Evolutionary conservation across 2,888 invertebrate genomes (phyloP), one percentile per base, ranked within the genome.

Genomic region (Aromia moschata): DNA sequence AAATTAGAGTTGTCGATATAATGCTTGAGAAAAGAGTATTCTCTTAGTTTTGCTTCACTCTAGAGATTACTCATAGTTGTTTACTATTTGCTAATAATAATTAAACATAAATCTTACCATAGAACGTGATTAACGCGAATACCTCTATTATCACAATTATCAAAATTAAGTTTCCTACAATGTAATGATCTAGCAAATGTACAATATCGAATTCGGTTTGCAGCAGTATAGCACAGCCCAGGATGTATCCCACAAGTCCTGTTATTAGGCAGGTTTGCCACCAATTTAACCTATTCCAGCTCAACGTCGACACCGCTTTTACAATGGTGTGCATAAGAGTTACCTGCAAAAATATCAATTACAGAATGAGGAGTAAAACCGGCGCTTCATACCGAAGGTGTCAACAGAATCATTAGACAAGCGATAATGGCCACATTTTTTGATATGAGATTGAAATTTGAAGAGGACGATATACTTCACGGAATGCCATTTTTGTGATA

Each of bases 81-180:
- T n/a, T n/a, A n/a, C n/a, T n/a, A 25, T 25, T 3, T 25, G 25
- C 25, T 25, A 25, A 25, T 25, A 7, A 25, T 7, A 25, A 7
- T 7, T 25, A 25, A 25, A 25, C n/a, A 7, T 2, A 33, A 33
- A 49, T 62, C 72, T 74, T 74, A 79, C 84, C 84, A 71, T 84
- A 84, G 65, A 84, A 82, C 70, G 80, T 79, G 11, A 83, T 79
- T 49, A 84, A 78, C 1, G 82, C 83, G 14, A 82, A 74, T 14
- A 84, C 77, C 74, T 84, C 84, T 4, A 84, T 67, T 12, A 83
- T 77, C 15, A 83, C 80, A 2, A 81, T 77, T n/a, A 82, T 77
- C 16, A 83, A 70, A 25, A 83, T 79, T 60, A 83, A 74, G 64
- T 83, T 82, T 53, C 83, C 83, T 14, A 83, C 79, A 2, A 83